A percentile compares a stretch with the other conserved stretches of the same genome.
phyloP scores from a whole-genome alignment of 2,888 invertebrate species.

The Campoletis raptor region DNA sequence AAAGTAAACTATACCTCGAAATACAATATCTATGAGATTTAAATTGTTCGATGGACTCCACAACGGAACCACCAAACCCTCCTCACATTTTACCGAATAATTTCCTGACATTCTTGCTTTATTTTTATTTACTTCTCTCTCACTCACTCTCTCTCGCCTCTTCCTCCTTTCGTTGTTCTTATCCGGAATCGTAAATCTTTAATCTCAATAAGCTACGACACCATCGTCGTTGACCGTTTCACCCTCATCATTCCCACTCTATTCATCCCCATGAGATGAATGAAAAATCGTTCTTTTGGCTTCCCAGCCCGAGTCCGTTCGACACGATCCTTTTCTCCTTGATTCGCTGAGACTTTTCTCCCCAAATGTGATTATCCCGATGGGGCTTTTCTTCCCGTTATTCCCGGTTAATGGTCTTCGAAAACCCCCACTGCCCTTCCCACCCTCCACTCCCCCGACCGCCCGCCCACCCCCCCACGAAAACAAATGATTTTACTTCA shows the following conservation, averaged over 20 bases:
- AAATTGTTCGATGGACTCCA: conserved; percentile 95
- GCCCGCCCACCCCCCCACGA: not conserved
- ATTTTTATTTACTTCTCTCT: conserved; percentile 17
- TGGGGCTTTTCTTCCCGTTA: not conserved
- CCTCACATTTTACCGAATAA: conserved; percentile 87
- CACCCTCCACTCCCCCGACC: not conserved
- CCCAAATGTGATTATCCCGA: conserved; percentile 9
- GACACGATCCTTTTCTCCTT: conserved; percentile 23
- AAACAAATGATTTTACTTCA: conserved; percentile 13
- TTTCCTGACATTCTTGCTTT: conserved; percentile 79
- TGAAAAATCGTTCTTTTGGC: conserved; percentile 3
- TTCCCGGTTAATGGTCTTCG: not conserved
- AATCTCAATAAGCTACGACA: conserved; percentile 7
- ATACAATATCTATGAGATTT: conserved; percentile 90
- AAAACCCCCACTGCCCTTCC: not conserved
- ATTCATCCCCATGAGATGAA: conserved; percentile 15
- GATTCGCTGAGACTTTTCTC: conserved; percentile 14
- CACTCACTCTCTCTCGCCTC: conserved; percentile 1
- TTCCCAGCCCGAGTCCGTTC: conserved; percentile 7
- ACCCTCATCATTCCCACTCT: conserved; percentile 12
- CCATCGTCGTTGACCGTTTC: conserved; percentile 23
- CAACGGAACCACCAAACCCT: conserved; percentile 94
- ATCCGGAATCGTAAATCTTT: conserved; percentile 4
- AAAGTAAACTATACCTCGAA: conserved; percentile 97
- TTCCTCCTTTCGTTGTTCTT: not conserved